Evolutionary conservation across 2,888 invertebrate genomes (phyloP).

Genomic region (Anthoptus insignis): DNA sequence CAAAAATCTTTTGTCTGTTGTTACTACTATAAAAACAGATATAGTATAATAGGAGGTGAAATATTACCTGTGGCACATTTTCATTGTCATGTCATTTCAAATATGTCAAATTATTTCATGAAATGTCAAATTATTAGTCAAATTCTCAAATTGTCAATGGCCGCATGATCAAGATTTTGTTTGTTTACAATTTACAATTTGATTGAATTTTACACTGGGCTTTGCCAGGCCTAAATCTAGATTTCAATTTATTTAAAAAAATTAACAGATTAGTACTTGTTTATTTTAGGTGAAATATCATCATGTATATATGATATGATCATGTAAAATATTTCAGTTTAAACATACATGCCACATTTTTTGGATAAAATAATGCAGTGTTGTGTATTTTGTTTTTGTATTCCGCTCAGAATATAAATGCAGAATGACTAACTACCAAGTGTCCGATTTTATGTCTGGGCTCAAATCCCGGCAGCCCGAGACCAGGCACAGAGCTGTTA

Average conservation of each 20-base stretch:
- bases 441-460: slow-evolving; percentile 93
- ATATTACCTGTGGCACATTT: no score
- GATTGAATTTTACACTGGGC: no score
- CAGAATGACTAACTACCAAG: slow-evolving; percentile 75
- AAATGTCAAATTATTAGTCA: no score
- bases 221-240: no score
- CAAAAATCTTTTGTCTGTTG: no score
- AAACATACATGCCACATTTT: not conserved
- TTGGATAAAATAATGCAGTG: not conserved
- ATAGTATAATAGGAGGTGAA: no score
- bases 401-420: not conserved
- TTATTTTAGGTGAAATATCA: not conserved
- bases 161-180: slow-evolving; percentile 71
- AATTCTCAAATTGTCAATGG: slow-evolving; percentile 55
- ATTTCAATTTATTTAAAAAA: no score
- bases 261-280: not conserved
- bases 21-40: no score
- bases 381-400: not conserved
- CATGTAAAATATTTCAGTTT: not conserved
- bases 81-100: no score
- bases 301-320: no score
- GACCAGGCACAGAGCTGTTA: slow-evolving; percentile 93
- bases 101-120: no score
- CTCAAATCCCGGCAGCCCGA: slow-evolving; percentile 96
- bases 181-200: slow-evolving; percentile 66